These are phyloP conservation scores for Mesochorus sp. DNA, from an alignment of 2,888 invertebrate species.

Conservation along the genomic window DNA sequence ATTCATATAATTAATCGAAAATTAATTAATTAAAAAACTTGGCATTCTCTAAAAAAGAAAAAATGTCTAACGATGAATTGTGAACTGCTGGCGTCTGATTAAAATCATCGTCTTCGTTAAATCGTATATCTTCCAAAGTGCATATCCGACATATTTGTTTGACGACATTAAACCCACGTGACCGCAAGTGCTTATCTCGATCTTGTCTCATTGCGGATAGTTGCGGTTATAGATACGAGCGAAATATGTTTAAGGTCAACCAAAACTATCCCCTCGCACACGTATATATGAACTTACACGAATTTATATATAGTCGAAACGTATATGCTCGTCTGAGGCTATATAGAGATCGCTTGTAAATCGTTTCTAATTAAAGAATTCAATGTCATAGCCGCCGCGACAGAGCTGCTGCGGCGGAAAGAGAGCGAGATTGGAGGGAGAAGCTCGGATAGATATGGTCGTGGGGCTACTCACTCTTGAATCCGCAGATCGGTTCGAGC, in stretches of 20 bases:
- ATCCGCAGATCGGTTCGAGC: slow-evolving; percentile 43
- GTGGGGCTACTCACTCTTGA: slow-evolving; percentile 12
- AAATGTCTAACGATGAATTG: too few relatives aligned
- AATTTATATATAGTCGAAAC: too few relatives aligned
- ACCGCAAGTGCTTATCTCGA: slow-evolving; percentile 5
- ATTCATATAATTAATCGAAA: too few relatives aligned
- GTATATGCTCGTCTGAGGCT: neutral
- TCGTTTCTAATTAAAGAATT: slow-evolving; percentile 71
- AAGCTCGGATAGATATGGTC: neutral
- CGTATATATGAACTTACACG: neutral
- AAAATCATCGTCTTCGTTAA: too few relatives aligned
- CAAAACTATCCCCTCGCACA: slow-evolving; percentile 25
- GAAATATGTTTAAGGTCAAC: slow-evolving; percentile 48
- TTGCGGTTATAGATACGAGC: neutral
- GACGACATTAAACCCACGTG: neutral
- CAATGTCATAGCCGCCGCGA: slow-evolving; percentile 64
- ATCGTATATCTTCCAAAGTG: neutral
- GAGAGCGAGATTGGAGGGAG: neutral
- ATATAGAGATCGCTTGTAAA: slow-evolving; percentile 45
- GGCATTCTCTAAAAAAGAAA: too few relatives aligned
- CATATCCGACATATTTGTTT: neutral
- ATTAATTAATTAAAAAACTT: too few relatives aligned
- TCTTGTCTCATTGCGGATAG: neutral
- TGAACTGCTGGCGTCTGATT: too few relatives aligned
- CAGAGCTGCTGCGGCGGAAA: neutral